Base-by-base conservation (phyloP, 2,113 vertebrate species). In the Orthonyx spaldingii region DNA sequence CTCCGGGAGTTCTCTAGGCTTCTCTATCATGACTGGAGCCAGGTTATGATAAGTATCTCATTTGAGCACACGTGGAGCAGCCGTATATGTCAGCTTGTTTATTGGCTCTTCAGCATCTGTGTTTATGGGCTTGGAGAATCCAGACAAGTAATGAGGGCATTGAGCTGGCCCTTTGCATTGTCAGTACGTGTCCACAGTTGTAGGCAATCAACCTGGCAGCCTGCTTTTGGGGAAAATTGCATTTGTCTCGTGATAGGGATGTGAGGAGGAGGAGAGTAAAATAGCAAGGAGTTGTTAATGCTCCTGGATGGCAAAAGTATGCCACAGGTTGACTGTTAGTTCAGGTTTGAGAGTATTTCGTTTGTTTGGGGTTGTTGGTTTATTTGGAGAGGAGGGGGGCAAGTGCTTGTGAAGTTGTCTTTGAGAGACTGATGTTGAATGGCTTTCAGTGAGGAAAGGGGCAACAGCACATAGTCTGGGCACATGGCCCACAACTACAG, bases 221-320 rank as follows among this genome's bases (percentile, higher is more conserved):
- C 41, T 85, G 20, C 37, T 80, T 83, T 60, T 46, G 46, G 53
- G 61, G 41, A 83, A 85, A 53, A 49, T 24, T 13, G 9, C 5
- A 1, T 19, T 20, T 65, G 20, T 64, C 44, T 83, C 0, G 0
- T 55, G 32, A 35, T 33, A 30, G 3, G 12, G 37, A 8, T 0
- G 0, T 65, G 28, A 87, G 46, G 53, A 75, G 11, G 23, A 71
- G 8, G 21, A 69, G 28, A 16, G 17, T 85, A 30, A 85, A 84
- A 35, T 24, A 85, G 15, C 35, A 79, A 32, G 42, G 55, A 72
- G 37, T 47, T 91, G n/a, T 74, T 84, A 11, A 13, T 23, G 15
- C 23, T 79, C 12, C 46, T 90, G 16, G 9, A 30, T 83, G 66
- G 26, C 16, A 53, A 85, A 95, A 82, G 21, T 32, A 32, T 20